Base-by-base conservation (phyloP, 2,113 vertebrate genomes). In the Garra rufa region DNA sequence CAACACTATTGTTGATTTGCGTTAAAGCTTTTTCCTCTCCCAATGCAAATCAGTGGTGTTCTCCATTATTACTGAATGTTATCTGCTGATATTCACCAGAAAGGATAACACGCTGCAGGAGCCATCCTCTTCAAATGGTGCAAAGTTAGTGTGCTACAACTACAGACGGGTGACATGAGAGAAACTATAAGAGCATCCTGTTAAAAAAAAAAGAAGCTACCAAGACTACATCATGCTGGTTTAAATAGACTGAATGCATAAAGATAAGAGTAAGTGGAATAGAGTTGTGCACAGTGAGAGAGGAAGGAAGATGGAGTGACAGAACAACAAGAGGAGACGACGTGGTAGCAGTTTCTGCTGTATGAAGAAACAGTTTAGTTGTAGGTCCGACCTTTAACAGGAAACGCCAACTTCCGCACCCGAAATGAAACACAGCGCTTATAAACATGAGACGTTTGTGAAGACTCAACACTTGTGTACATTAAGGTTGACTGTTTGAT, bases 371-470 rank as follows among this genome's bases (percentile, higher is more conserved):
- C 85, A 76, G 65, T 88, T 87, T 11, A 88, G 89, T 91, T 85
- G 91, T 85, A 90, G 85, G 85, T 89, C 83, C 90, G 84, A 89
- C 91, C 90, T 92, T 91, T 55, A 87, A 92, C 91, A 94, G 95
- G 95, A 95, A 95, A 89, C 90, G 81, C 88, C 90, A 88, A 91
- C 92, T 94, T 95, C 94, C 93, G 83, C 87, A 92, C 84, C 90
- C 75, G 83, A 61, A 85, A 86, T 75, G 85, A 82, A 88, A 24
- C 52, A 87, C 46, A 73, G 44, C 82, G 26, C 44, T 17, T 6
- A 41, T 73, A 50, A 75, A 50, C 73, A 75, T 85, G 75, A 82
- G 69, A 82, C 43, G 69, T 79, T 28, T 69, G 46, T 59, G 59
- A 57, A 81, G 26, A 78, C 70, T 70, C 70, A 44, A 77, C 50